Evolutionary conservation across 2,888 invertebrate species (phyloP).

Genomic region (Aplocera efformata): DNA sequence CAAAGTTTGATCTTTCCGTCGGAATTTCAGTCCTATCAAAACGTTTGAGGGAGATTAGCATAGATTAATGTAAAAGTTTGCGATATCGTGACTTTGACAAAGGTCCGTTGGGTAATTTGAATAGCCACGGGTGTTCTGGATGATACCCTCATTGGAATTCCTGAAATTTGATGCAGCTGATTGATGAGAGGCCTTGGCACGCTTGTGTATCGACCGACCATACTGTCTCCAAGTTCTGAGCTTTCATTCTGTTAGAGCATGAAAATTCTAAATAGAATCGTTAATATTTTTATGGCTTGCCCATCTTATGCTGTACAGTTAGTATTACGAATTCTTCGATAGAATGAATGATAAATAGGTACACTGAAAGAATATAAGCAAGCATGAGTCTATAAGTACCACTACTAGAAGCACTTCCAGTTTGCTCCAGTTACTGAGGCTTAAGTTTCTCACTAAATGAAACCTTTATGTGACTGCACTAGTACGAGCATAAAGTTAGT

Average conservation of each 20-base stretch:
- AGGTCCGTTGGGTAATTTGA: constrained; percentile 23
- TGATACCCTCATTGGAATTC: constrained; percentile 18
- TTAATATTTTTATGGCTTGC: too few relatives aligned
- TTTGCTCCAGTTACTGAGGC: constrained; percentile 23
- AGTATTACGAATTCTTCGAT: too few relatives aligned
- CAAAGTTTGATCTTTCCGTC: not conserved
- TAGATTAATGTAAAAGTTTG: constrained; percentile 15
- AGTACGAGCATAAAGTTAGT: constrained; percentile 16
- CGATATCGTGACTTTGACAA: constrained; percentile 17
- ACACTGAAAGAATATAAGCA: too few relatives aligned
- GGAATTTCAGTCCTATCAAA: constrained; percentile 13
- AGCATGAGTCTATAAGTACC: too few relatives aligned
- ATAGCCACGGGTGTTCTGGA: constrained; percentile 14
- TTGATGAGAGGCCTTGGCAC: constrained; percentile 24
- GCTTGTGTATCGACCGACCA: constrained; percentile 2
- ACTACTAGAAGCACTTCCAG: constrained; percentile 15
- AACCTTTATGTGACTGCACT: constrained; percentile 18
- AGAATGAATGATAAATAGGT: too few relatives aligned
- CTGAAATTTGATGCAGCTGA: constrained; percentile 17
- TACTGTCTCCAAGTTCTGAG: too few relatives aligned
- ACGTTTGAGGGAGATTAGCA: constrained; percentile 19
- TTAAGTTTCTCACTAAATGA: constrained; percentile 15
- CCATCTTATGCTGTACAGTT: too few relatives aligned
- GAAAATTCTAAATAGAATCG: not conserved
- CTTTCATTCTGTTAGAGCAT: not conserved